Base-by-base conservation (phyloP, 2,113 vertebrate species). In the Hippocampus mohnikei region DNA sequence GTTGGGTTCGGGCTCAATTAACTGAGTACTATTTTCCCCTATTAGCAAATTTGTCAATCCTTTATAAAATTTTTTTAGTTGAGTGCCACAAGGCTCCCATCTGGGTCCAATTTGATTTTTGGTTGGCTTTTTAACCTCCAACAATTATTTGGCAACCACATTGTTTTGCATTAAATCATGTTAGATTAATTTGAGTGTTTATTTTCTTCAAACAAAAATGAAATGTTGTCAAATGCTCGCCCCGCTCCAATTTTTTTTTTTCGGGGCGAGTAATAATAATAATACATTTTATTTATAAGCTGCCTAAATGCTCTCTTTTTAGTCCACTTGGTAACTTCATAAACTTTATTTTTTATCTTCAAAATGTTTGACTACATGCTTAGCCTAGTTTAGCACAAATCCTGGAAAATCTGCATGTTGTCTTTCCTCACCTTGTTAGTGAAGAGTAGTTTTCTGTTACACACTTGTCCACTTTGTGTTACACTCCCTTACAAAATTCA, bases 401-500 rank as follows among this genome's bases (percentile, higher is more conserved):
- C 52, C 2, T 23, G 21, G 10, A 10, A 27, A 13, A 15, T 12
- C 55, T 10, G 23, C 23, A 25, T 2, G 3, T 58, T 27, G 15
- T 2, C 25, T 50, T 7, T 16, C 46, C 46, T 7, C 46, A 20
- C 16, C 6, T 50, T 50, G 46, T 18, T 18, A 50, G 1, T 50
- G 46, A 44, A 44, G 16, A 59, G 12, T 52, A 9, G 13, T 21
- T 23, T 55, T 55, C 8, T 60, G 27, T 60, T 29, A 8, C 27
- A 60, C 13, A 60, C 23, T 58, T 58, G 55, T 58, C 55, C 55
- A 58, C 58, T 53, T 53, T 60, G 58, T 60, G 58, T 60, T 44
- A 6, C 21, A 16, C 63, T 58, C 67, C 44, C 1, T 6, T 72
- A 55, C 73, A 61, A 73, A 41, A 15, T 66, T 70, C 7, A 74